These are phyloP conservation scores for Gerris buenoi DNA, from an alignment of 1,140 invertebrate genomes.

Conservation along the genomic window DNA sequence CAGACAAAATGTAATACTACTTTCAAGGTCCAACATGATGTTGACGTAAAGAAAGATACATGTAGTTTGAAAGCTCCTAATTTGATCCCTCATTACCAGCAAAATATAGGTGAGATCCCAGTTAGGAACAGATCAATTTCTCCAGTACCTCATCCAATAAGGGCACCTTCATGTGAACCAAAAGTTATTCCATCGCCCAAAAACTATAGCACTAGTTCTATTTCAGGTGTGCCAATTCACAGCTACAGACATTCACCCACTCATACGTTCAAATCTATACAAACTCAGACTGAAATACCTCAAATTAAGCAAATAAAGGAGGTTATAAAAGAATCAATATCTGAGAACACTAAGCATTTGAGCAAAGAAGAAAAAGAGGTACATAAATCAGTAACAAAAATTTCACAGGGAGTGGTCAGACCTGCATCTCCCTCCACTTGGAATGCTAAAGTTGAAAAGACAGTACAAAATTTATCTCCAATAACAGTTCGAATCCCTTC, in stretches of 20 bases:
- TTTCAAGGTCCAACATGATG: not conserved
- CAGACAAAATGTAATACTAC: too few relatives aligned
- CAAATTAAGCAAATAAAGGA: not conserved
- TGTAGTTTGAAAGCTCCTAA: not conserved
- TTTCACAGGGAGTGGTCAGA: conserved; percentile 20
- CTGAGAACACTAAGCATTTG: not conserved
- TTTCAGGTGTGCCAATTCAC: not conserved
- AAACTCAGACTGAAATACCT: not conserved
- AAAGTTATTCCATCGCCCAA: not conserved
- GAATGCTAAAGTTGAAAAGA: conserved; percentile 8
- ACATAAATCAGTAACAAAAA: conserved; percentile 29
- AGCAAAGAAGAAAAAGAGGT: not conserved
- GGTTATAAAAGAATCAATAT: not conserved
- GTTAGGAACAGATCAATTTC: conserved; percentile 16
- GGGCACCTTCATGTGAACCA: conserved; percentile 12
- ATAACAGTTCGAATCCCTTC: conserved; percentile 14
- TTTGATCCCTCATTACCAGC: conserved; percentile 39
- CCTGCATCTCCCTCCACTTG: conserved; percentile 7
- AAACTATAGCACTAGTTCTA: not conserved
- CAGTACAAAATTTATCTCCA: conserved; percentile 15
- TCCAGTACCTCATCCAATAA: conserved; percentile 18
- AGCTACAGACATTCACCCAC: not conserved
- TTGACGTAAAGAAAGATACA: not conserved
- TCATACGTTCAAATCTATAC: not conserved
- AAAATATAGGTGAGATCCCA: conserved; percentile 37